These are phyloP conservation scores for Penaeus chinensis DNA, from an alignment of 1,140 invertebrate genomes.

Conservation along the genomic window DNA sequence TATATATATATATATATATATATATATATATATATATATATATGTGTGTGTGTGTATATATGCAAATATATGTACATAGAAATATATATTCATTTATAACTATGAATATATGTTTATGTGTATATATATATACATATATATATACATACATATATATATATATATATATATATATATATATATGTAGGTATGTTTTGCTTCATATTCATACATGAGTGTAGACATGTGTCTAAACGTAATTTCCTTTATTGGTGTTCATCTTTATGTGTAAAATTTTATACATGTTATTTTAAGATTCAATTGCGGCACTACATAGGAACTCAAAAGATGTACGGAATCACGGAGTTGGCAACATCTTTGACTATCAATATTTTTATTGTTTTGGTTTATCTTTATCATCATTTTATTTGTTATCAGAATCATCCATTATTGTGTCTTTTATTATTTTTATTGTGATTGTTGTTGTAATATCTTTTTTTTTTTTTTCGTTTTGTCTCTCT, in stretches of 20 bases:
- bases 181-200: not conserved
- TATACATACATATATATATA: conserved; percentile 24
- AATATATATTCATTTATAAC: not conserved
- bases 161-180: conserved; percentile 25
- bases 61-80: not conserved
- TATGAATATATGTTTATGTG: not conserved
- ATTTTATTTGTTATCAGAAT: conserved; percentile 28
- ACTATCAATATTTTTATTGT: not conserved
- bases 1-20: no score
- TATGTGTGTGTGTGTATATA: not conserved
- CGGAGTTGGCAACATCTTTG: not conserved
- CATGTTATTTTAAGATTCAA: not conserved
- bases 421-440: not conserved
- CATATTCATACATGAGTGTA: not conserved
- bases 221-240: not conserved
- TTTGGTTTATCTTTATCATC: not conserved
- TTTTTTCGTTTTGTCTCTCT: not conserved
- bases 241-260: not conserved
- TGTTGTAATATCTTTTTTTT: not conserved
- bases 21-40: not conserved
- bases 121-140: conserved; percentile 13
- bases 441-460: not conserved
- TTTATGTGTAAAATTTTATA: not conserved
- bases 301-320: no score
- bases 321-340: no score